These are phyloP conservation scores for Neoascia interrupta DNA, from an alignment of 2,888 invertebrate genomes.

Conservation along the genomic window DNA sequence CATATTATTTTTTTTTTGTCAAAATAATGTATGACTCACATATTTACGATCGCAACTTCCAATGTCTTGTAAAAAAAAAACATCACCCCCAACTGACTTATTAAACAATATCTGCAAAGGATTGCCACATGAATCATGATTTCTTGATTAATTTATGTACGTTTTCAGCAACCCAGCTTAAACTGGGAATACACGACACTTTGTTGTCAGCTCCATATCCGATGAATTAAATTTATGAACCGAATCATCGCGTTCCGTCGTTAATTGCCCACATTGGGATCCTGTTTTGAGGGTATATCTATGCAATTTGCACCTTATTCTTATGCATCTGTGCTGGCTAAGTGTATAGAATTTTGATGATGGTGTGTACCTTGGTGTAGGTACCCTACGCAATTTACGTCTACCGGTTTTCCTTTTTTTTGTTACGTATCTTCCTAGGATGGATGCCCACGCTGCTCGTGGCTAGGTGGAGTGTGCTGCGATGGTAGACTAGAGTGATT, in stretches of 20 bases:
- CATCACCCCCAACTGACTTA: constrained; percentile 10
- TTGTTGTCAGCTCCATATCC: constrained; percentile 53
- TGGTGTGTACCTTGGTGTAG: no score
- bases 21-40: constrained; percentile 10
- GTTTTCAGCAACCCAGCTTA: constrained; percentile 7
- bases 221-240: constrained; percentile 66
- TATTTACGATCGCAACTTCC: neutral
- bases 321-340: neutral
- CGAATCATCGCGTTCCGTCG: constrained; percentile 58
- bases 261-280: constrained; percentile 55
- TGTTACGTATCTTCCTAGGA: constrained; percentile 12
- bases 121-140: constrained; percentile 66
- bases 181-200: constrained; percentile 29
- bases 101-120: constrained; percentile 42
- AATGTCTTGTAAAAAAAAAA: constrained; percentile 9
- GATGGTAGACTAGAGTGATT: constrained; percentile 30
- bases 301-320: constrained; percentile 52
- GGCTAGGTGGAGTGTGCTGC: neutral
- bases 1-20: no score
- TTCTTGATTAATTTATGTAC: constrained; percentile 39
- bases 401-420: constrained; percentile 46
- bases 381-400: constrained; percentile 54
- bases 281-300: constrained; percentile 34
- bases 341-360: neutral
- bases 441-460: constrained; percentile 10